Conservation (phyloP, 2,888 invertebrate genomes). For the Stegana nigrithorax region DNA sequence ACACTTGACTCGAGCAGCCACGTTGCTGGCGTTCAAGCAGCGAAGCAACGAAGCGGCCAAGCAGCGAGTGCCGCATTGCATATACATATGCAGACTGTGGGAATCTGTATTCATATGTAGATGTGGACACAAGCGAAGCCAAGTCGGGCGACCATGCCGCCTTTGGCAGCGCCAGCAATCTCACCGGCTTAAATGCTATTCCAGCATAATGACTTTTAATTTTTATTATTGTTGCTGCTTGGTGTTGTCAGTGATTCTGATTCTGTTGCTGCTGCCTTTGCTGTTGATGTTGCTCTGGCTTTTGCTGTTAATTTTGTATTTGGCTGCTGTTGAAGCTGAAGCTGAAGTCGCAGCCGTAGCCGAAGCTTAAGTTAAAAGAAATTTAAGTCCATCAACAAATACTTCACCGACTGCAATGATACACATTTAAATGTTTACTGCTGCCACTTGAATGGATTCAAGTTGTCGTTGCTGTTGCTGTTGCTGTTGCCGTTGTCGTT, state of each 20-base stretch:
- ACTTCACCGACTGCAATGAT: conserved; percentile 57
- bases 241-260: too few species aligned
- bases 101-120: not conserved
- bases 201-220: conserved; percentile 62
- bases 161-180: conserved; percentile 11
- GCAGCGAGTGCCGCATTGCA: not conserved
- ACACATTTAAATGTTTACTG: conserved; percentile 57
- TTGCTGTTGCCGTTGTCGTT: conserved; percentile 44
- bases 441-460: conserved; percentile 6
- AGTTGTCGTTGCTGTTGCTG: conserved; percentile 41
- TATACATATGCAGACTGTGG: conserved; percentile 6
- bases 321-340: not conserved
- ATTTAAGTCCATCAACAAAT: conserved; percentile 63
- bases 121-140: not conserved
- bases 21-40: too few species aligned
- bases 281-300: too few species aligned
- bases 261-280: conserved; percentile 26
- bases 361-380: conserved; percentile 60
- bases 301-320: too few species aligned
- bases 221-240: conserved; percentile 61
- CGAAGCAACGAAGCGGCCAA: not conserved
- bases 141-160: conserved; percentile 11
- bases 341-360: conserved; percentile 29
- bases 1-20: conserved; percentile 11
- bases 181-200: conserved; percentile 57